Percentiles rank a stretch among this genome's conserved stretches.
Evolutionary conservation across 2,797 vertebrate genomes (phyloP).

Genomic region (Chelidonichthys spinosus): DNA sequence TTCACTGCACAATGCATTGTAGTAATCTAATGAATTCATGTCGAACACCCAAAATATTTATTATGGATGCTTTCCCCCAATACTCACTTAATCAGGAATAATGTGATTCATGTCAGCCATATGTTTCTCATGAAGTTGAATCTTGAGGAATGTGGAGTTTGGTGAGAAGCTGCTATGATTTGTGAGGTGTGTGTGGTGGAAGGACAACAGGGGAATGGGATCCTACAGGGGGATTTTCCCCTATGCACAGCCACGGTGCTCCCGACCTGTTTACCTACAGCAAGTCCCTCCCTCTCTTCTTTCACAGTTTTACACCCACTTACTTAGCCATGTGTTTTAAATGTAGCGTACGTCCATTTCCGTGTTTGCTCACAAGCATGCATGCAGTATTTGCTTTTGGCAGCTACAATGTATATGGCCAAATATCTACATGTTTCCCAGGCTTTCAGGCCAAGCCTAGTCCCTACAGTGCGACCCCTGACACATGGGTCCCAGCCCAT

Average conservation of each 20-base stretch:
- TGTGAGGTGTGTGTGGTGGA: constrained; percentile 82
- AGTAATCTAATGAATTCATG: constrained; percentile 52
- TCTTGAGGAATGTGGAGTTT: constrained; percentile 83
- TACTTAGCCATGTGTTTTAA: constrained; percentile 66
- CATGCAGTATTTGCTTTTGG: constrained; percentile 70
- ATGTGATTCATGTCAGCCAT: constrained; percentile 81
- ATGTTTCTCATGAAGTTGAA: constrained; percentile 84
- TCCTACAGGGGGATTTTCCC: constrained; percentile 63
- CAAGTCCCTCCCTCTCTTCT: constrained; percentile 39
- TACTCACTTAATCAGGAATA: constrained; percentile 80
- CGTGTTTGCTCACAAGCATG: constrained; percentile 60
- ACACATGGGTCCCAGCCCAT: constrained; percentile 82
- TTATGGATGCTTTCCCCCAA: constrained; percentile 70
- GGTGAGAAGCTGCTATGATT: constrained; percentile 82
- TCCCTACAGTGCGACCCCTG: constrained; percentile 82
- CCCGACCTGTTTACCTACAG: constrained; percentile 75
- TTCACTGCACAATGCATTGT: constrained; percentile 2
- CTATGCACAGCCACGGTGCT: constrained; percentile 50
- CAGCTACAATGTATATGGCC: constrained; percentile 70
- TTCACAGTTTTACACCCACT: constrained; percentile 65
- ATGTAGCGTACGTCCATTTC: constrained; percentile 54
- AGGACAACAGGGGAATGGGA: constrained; percentile 72
- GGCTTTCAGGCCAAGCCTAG: constrained; percentile 82
- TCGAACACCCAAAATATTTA: constrained; percentile 66
- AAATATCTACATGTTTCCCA: constrained; percentile 81